A percentile compares a stretch with the other conserved stretches of the same genome.
Evolutionary conservation across 2,113 vertebrate species (phyloP).

Genomic region (Candoia aspera): DNA sequence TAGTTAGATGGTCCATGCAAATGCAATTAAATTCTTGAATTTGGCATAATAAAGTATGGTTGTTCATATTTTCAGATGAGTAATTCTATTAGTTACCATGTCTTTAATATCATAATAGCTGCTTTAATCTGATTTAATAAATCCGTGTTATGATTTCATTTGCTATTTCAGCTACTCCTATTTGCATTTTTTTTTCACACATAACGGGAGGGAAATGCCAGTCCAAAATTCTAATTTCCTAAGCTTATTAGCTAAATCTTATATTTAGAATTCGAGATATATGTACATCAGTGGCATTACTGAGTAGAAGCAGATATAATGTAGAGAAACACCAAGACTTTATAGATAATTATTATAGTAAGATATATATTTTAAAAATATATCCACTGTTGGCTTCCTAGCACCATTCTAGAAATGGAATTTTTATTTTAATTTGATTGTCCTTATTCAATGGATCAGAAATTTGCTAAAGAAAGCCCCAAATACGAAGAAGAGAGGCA

Average conservation of each 20-base stretch:
- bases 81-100: conserved; percentile 63
- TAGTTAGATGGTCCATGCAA: conserved; percentile 62
- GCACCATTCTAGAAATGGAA: neutral
- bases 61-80: conserved; percentile 60
- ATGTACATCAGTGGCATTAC: conserved; percentile 21
- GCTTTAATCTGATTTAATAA: conserved; percentile 67
- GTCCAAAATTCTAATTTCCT: conserved; percentile 50
- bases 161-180: conserved; percentile 55
- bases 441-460: neutral
- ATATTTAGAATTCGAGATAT: conserved; percentile 28
- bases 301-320: neutral
- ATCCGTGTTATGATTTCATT: conserved; percentile 64
- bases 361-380: fast-evolving
- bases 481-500: too few species aligned
- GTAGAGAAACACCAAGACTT: neutral
- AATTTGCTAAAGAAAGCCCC: neutral
- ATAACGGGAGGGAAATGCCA: conserved; percentile 29
- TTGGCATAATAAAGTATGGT: conserved; percentile 64
- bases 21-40: conserved; percentile 68
- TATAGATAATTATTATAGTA: neutral
- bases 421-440: neutral
- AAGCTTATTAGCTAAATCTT: conserved; percentile 45
- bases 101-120: conserved; percentile 56
- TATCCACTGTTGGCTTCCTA: neutral
- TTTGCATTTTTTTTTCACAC: conserved; percentile 62